Base-by-base conservation (phyloP, 2,113 vertebrate species). In the Oreochromis niloticus region DNA sequence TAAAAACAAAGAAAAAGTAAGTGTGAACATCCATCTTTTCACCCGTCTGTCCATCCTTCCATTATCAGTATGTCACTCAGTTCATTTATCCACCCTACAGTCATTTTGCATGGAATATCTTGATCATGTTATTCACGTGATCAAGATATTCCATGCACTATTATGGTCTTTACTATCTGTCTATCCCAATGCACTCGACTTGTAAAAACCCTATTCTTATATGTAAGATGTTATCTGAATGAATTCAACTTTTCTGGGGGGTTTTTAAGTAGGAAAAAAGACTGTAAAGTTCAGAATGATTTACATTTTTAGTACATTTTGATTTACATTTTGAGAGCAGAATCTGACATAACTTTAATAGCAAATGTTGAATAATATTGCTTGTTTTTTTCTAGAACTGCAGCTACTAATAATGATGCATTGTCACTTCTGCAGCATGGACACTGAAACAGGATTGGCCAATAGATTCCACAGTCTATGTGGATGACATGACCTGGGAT, bases 381-480 rank as follows among this genome's bases (percentile, higher is more conserved):
- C 13, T 46, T 73, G 39, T 73, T 46, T 71, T 71, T 71, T 73
- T 73, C 66, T 73, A 16, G 5, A 17, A 13, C 50, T 56, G n/a
- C 6, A 32, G 54, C 43, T 34, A 34, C n/a, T 14, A 36, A 12
- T 48, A 68, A 56, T 61, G 3, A 81, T 86, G 9, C 13, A 22
- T 52, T 8, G 3, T 10, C 94, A 4, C 41, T 48, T 88, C 81
- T 92, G 48, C 89, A 97, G 96, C 92, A 4, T 87, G 54, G 84
- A 94, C 95, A 66, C 94, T 97, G 80, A 95, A 94, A 81, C 96
- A 97, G 89, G 93, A 93, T 61, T 93, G 96, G 94, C 96, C 95
- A 2, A 88, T 96, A 16, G 96, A 97, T 78, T 94, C 90, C 41
- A 88, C 89, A 3, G 85, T 97, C 16, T 61, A 9, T 43, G 81